Conservation (phyloP, 2,888 invertebrate species). For the Morpho deidamia region DNA sequence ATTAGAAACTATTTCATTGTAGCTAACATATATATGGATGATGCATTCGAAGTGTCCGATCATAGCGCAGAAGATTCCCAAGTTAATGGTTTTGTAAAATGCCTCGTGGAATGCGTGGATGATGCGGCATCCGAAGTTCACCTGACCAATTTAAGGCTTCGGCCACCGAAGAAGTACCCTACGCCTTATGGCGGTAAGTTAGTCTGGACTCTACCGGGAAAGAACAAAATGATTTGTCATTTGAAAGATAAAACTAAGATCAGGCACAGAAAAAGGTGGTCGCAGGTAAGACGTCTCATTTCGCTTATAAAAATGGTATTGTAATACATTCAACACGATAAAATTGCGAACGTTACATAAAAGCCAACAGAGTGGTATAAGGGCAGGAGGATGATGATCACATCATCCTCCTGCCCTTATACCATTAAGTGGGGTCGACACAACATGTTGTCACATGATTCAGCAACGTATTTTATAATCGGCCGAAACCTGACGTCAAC, state of each 20-base stretch:
- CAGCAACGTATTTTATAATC: no score
- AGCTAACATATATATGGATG: constrained; percentile 92
- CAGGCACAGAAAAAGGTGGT: constrained; percentile 94
- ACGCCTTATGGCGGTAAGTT: constrained; percentile 93
- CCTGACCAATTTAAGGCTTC: constrained; percentile 79
- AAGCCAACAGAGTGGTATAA: no score
- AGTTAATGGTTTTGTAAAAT: constrained; percentile 89
- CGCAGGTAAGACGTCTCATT: constrained; percentile 79
- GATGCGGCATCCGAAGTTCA: constrained; percentile 86
- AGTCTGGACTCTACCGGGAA: constrained; percentile 90
- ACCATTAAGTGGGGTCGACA: no score
- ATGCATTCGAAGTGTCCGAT: constrained; percentile 84
- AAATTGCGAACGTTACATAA: no score
- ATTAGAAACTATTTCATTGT: constrained; percentile 8
- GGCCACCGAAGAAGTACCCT: constrained; percentile 85
- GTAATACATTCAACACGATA: no score
- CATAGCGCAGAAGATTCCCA: constrained; percentile 83
- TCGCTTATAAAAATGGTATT: no score
- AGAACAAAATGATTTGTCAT: constrained; percentile 90
- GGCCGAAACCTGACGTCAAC: no score
- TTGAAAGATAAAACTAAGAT: constrained; percentile 94
- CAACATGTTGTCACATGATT: no score
- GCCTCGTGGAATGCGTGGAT: constrained; percentile 84
- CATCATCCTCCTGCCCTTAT: no score
- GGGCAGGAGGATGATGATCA: no score